These are phyloP conservation scores for Ciconia stormi DNA, from an alignment of 2,113 vertebrate species.

Conservation along the genomic window DNA sequence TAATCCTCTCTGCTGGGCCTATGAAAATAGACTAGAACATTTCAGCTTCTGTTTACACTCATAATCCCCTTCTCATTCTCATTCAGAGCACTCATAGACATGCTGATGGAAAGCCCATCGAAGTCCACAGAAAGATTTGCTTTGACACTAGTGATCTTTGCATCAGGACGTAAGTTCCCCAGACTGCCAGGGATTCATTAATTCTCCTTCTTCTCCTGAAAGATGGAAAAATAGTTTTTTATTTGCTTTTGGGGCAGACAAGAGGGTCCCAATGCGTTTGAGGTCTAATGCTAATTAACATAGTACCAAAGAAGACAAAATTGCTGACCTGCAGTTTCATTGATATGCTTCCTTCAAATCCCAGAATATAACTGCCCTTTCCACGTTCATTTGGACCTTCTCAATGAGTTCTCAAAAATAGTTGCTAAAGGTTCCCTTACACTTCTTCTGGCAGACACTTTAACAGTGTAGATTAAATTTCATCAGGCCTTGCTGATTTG, in stretches of 20 bases:
- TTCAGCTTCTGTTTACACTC: slow-evolving; percentile 34
- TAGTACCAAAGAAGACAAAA: neutral
- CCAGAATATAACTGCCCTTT: neutral
- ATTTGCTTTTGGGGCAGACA: neutral
- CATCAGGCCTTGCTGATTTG: neutral
- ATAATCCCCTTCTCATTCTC: slow-evolving; percentile 22
- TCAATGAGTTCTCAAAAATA: neutral
- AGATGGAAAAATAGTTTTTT: neutral
- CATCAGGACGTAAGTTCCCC: neutral
- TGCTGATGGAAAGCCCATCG: neutral
- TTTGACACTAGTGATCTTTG: neutral
- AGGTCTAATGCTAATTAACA: neutral
- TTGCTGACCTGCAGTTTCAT: neutral
- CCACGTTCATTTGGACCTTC: neutral
- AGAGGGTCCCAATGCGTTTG: neutral
- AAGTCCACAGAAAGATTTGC: neutral
- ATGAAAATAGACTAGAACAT: slow-evolving; percentile 36
- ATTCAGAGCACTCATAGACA: neutral
- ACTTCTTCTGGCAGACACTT: neutral
- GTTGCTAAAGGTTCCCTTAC: neutral
- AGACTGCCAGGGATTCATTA: neutral
- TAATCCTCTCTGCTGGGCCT: slow-evolving; percentile 46
- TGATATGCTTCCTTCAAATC: neutral
- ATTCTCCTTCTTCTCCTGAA: neutral
- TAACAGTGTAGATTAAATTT: neutral